Percentiles rank a stretch among this genome's conserved stretches.
These are phyloP conservation scores for Rhopalosiphum maidis DNA, from an alignment of 1,140 invertebrate genomes.

Conservation along the genomic window DNA sequence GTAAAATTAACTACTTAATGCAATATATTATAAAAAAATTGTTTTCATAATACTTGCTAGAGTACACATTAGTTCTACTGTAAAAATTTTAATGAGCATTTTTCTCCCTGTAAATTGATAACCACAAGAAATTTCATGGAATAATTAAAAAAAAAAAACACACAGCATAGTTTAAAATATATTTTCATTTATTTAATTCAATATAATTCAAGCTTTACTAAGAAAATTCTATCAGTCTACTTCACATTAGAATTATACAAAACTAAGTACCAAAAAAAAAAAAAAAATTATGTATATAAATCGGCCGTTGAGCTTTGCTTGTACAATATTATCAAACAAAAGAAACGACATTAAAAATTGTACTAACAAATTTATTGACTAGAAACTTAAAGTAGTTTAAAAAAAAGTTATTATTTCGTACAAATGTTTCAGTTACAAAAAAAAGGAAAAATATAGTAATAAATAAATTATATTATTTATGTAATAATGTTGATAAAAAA, in stretches of 20 bases:
- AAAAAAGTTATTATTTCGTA: background rate
- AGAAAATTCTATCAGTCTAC: constrained; percentile 44
- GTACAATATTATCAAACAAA: constrained; percentile 28
- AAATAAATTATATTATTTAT: background rate
- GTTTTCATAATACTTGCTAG: background rate
- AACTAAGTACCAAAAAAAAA: constrained; percentile 28
- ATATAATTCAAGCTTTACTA: constrained; percentile 4
- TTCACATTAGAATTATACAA: constrained; percentile 24
- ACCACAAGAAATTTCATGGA: background rate
- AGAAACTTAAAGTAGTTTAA: constrained; percentile 51
- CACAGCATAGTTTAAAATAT: constrained; percentile 15
- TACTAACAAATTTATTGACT: constrained; percentile 51
- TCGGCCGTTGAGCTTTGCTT: constrained; percentile 28
- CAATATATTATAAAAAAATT: too few relatives aligned
- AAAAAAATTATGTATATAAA: background rate
- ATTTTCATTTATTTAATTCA: background rate
- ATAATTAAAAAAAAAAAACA: background rate
- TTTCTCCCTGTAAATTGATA: background rate
- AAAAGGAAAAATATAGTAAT: background rate
- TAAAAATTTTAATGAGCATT: background rate
- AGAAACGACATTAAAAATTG: constrained; percentile 12
- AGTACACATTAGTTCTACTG: background rate
- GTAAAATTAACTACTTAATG: too few relatives aligned
- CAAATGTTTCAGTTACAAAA: background rate
- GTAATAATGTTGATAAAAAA: constrained; percentile 21